Conservation (phyloP, 2,797 vertebrate species). For the Poeciliopsis presidionis region DNA sequence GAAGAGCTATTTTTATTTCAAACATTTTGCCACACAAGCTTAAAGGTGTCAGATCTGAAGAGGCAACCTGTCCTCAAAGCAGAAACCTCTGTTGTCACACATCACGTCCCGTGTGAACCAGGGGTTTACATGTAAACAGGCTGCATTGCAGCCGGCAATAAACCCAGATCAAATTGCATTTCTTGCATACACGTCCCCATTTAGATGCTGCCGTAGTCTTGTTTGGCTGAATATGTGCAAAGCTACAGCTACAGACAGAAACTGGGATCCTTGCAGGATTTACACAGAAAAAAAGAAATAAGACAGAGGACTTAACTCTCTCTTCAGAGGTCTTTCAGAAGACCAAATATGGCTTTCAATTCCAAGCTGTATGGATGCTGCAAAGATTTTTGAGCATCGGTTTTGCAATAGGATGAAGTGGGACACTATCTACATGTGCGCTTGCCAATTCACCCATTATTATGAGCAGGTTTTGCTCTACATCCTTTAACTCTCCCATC, state of each 20-base stretch:
- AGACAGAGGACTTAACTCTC: conserved; percentile 38
- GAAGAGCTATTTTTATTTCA: conserved; percentile 25
- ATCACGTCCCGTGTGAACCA: conserved; percentile 1
- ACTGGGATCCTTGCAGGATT: conserved; percentile 39
- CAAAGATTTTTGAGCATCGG: conserved; percentile 29
- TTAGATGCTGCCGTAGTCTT: conserved; percentile 21
- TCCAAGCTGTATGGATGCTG: conserved; percentile 29
- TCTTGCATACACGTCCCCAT: conserved; percentile 8
- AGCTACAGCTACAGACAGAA: conserved; percentile 22
- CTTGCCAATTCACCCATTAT: conserved; percentile 4
- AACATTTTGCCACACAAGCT: conserved; percentile 23
- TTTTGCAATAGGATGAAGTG: conserved; percentile 32
- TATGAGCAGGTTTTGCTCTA: conserved; percentile 9
- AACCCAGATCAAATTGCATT: conserved; percentile 21
- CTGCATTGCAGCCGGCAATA: not conserved
- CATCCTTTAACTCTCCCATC: not conserved
- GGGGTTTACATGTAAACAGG: conserved; percentile 54
- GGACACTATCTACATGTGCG: conserved; percentile 13
- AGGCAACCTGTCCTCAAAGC: conserved; percentile 15
- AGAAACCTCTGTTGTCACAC: conserved; percentile 20
- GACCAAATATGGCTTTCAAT: conserved; percentile 47
- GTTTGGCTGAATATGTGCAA: conserved; percentile 16
- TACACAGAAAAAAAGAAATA: conserved; percentile 18
- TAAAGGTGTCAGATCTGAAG: conserved; percentile 10
- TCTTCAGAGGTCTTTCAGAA: conserved; percentile 40